These are phyloP conservation scores for Rosalia funebris DNA, from an alignment of 2,888 invertebrate species.

Conservation along the genomic window DNA sequence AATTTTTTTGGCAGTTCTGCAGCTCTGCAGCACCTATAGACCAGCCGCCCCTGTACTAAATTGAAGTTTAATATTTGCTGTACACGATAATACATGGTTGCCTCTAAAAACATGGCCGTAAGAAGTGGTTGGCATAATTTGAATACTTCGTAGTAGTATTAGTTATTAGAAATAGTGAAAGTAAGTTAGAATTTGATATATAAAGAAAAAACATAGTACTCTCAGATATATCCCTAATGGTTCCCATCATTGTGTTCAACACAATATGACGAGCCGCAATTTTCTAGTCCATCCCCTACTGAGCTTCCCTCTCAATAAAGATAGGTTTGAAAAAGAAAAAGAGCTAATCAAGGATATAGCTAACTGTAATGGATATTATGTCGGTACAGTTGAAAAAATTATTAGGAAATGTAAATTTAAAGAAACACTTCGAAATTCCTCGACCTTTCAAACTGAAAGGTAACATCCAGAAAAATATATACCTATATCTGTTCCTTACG, in stretches of 20 bases:
- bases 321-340: constrained; percentile 1
- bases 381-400: background rate
- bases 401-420: background rate
- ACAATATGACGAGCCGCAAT: background rate
- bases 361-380: background rate
- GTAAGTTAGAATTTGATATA: too few relatives aligned
- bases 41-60: too few relatives aligned
- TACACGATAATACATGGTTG: too few relatives aligned
- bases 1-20: too few relatives aligned
- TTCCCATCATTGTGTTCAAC: background rate
- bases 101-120: too few relatives aligned
- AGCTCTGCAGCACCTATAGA: too few relatives aligned
- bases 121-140: too few relatives aligned
- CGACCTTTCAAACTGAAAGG: background rate
- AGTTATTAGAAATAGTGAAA: too few relatives aligned
- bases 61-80: too few relatives aligned
- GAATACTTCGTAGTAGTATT: too few relatives aligned
- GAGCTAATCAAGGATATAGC: background rate
- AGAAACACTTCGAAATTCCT: background rate
- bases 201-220: background rate
- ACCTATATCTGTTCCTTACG: too few relatives aligned
- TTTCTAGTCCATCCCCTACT: background rate
- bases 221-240: background rate
- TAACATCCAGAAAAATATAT: too few relatives aligned
- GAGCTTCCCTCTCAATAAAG: background rate